Evolutionary conservation across 2,888 invertebrate species (phyloP).

Genomic region (Scaptomyza flava): DNA sequence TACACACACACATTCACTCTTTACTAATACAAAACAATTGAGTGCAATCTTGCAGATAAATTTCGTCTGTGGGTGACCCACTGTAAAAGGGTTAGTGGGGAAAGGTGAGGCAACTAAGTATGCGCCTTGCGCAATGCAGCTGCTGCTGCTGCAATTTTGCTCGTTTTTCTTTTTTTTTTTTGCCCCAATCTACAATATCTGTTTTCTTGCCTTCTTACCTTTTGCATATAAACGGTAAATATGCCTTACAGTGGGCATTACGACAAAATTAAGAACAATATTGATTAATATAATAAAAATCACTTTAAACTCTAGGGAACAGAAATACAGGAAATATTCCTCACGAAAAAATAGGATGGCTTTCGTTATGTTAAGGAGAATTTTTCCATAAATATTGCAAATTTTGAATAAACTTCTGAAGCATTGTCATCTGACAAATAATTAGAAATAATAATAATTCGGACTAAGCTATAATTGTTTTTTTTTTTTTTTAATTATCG

Average conservation of each 20-base stretch:
- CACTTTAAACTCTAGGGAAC: too few species aligned
- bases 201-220: constrained; percentile 71
- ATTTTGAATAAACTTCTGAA: too few species aligned
- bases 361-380: too few species aligned
- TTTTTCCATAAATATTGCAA: too few species aligned
- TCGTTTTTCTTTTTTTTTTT: constrained; percentile 32
- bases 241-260: constrained; percentile 56
- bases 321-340: too few species aligned
- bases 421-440: too few species aligned
- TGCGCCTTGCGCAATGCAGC: constrained; percentile 39
- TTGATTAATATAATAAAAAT: too few species aligned
- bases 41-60: constrained; percentile 76
- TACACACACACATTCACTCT: constrained; percentile 19
- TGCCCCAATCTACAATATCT: constrained; percentile 68
- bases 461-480: not conserved
- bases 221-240: constrained; percentile 70
- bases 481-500: constrained; percentile 6
- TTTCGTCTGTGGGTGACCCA: constrained; percentile 40
- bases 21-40: constrained; percentile 73
- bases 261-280: not conserved
- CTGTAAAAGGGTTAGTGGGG: constrained; percentile 17
- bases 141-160: constrained; percentile 67
- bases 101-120: constrained; percentile 14
- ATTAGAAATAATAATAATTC: not conserved
- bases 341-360: too few species aligned